Conservation (phyloP, 1,140 invertebrate species). For the Pseudomyrmex dendroicus region DNA sequence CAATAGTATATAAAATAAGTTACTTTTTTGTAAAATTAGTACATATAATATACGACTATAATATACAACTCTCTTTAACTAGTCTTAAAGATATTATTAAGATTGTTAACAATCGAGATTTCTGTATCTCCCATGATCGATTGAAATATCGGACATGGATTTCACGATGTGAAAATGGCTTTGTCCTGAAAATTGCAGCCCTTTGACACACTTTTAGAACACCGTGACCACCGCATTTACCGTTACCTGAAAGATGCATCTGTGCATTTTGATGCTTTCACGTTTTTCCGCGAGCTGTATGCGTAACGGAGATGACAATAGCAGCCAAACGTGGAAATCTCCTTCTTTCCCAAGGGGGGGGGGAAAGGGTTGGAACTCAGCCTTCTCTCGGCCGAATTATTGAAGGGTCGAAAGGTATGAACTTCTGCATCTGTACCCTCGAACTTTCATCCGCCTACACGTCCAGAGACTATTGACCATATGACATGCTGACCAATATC, state of each 20-base stretch:
- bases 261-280: no score
- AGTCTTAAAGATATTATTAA: neutral
- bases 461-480: conserved; percentile 82
- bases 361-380: conserved; percentile 68
- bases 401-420: conserved; percentile 78
- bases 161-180: conserved; percentile 33
- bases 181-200: conserved; percentile 70
- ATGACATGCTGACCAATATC: conserved; percentile 86
- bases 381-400: conserved; percentile 81
- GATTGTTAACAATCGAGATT: neutral
- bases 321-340: neutral
- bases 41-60: neutral
- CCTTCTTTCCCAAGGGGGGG: neutral
- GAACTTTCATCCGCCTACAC: conserved; percentile 78
- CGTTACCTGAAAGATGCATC: conserved; percentile 76
- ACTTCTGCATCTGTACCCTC: conserved; percentile 79
- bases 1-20: neutral
- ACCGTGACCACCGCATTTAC: conserved; percentile 70
- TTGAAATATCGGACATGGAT: conserved; percentile 28
- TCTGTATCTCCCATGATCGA: conserved; percentile 19
- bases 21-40: neutral
- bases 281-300: no score
- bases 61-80: neutral
- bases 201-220: conserved; percentile 81
- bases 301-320: conserved; percentile 71